Evolutionary conservation across 2,888 invertebrate genomes (phyloP), one percentile per base, ranked within the genome.

Genomic region (Agrochola lota): DNA sequence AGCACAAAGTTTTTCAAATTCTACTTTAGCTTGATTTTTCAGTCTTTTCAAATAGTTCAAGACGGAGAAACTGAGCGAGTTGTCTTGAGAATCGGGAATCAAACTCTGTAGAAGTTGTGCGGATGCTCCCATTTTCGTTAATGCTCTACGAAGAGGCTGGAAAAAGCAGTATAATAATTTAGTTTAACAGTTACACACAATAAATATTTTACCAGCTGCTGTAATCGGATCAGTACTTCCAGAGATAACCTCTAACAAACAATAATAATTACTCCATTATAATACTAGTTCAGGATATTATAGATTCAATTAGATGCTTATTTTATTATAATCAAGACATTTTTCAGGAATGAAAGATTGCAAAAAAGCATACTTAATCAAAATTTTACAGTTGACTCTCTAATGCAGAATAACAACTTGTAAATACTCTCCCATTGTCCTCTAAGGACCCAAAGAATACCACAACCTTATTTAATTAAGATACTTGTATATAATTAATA

Each of bases 31-130:
- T 94, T 99, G 98, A 94, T 99, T 99, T 96, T 99, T 99, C 89
- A 99, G 97, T 94, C 99, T 98, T 95, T 99, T 99, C 92, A 99
- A 97, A 94, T 99, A 99, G 94, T 99, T 99, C 81, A 99, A 97
- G 66, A 99, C 99, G 80, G 98, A 98, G 94, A 98, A 99, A 91
- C 99, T 99, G 80, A 99, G 97, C 84, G 98, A 98, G 94, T 98
- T 99, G 93, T 99, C 99, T 92, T 98, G 97, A 87, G 98, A 98
- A 92, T 99, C 99, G 0, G 99, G 99, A 79, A 99, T 97, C 86
- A 99, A 97, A 85, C 98, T 98, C 93, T 98, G 98, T 17, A 98
- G 97, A 82, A 99, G 95, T 71, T 98, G 98, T 60, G 98, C 97
- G 1, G 98, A 98, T 1, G 99, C 98, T 84, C 99, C 99, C 98